These are phyloP conservation scores for Patella depressa DNA, from an alignment of 2,888 invertebrate species.

Conservation along the genomic window DNA sequence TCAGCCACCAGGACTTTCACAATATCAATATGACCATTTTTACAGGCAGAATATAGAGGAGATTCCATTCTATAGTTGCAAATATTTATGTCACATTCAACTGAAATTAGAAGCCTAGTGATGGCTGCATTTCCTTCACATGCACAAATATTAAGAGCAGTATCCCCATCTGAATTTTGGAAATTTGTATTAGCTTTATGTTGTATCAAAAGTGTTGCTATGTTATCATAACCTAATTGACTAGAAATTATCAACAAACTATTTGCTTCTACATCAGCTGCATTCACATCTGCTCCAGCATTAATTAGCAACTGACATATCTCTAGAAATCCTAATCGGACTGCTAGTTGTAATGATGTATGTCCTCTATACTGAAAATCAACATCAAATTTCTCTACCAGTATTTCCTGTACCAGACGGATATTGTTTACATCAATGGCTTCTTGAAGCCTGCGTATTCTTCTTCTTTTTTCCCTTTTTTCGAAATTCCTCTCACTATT, in stretches of 20 bases:
- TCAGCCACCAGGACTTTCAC: constrained; percentile 32
- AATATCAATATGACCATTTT: constrained; percentile 29
- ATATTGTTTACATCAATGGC: constrained; percentile 56
- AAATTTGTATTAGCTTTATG: constrained; percentile 58
- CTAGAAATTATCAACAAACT: constrained; percentile 64
- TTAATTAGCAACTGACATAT: constrained; percentile 59
- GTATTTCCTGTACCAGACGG: constrained; percentile 47
- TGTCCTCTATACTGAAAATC: constrained; percentile 66
- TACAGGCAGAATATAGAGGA: constrained; percentile 39
- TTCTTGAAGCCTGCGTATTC: constrained; percentile 61
- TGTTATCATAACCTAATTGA: constrained; percentile 50
- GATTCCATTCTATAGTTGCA: constrained; percentile 36
- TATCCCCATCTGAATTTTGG: constrained; percentile 58
- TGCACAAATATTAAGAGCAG: constrained; percentile 62
- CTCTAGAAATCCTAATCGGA: constrained; percentile 54
- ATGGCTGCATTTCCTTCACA: constrained; percentile 50
- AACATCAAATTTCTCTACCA: constrained; percentile 61
- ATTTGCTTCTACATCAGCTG: constrained; percentile 61
- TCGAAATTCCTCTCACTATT: constrained; percentile 46
- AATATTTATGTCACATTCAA: constrained; percentile 38
- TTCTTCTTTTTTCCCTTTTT: constrained; percentile 60
- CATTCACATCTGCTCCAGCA: constrained; percentile 63
- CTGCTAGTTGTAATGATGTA: constrained; percentile 64
- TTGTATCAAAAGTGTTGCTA: constrained; percentile 57
- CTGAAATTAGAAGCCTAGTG: constrained; percentile 49